phyloP scores from a whole-genome alignment of 2,113 vertebrate genomes.

The Uropsilus gracilis region DNA sequence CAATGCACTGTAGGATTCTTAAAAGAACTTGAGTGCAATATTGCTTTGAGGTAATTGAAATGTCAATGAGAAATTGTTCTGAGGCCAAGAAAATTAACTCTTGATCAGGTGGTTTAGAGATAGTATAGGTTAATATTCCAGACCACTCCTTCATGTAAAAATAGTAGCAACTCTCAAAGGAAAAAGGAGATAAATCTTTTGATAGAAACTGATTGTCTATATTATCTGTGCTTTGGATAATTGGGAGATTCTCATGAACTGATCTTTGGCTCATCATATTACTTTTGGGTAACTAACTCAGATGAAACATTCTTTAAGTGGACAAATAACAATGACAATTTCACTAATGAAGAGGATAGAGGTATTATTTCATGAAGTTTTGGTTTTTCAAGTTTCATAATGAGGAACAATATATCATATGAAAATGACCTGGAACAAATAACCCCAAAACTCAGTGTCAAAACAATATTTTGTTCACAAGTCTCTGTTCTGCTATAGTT shows the following conservation, averaged over 20 bases:
- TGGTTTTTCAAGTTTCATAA: background rate
- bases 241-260: background rate
- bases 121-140: background rate
- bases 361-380: background rate
- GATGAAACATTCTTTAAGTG: background rate
- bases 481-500: background rate
- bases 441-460: background rate
- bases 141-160: background rate
- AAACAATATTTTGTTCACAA: background rate
- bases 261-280: background rate
- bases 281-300: background rate
- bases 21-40: background rate
- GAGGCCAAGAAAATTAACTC: background rate
- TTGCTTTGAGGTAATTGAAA: background rate
- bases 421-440: background rate
- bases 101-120: background rate
- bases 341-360: background rate
- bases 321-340: background rate
- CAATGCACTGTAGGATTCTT: background rate
- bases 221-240: background rate
- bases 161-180: background rate
- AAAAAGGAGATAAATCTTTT: background rate
- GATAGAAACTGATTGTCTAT: background rate
- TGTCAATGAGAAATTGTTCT: too few species aligned
- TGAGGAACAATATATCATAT: background rate